Evolutionary conservation across 2,888 invertebrate genomes (phyloP).

Genomic region (Drosophila neonasuta): DNA sequence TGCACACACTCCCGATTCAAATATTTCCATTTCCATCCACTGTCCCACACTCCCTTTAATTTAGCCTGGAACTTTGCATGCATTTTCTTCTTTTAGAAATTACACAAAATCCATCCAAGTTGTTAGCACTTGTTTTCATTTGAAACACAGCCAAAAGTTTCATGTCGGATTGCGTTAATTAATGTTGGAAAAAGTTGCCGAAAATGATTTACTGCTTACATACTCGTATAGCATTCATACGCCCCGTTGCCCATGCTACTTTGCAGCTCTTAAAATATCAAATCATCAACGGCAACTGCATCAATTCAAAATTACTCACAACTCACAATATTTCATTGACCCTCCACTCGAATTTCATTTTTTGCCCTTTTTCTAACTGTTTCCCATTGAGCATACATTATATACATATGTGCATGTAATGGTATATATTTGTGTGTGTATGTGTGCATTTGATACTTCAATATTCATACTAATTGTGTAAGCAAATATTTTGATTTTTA

Average conservation of each 20-base stretch:
- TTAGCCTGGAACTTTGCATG: slow-evolving; percentile 16
- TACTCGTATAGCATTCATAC: slow-evolving; percentile 49
- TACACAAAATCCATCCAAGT: slow-evolving; percentile 64
- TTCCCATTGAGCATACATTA: slow-evolving; percentile 5
- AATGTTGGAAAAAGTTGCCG: slow-evolving; percentile 63
- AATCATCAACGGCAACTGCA: slow-evolving; percentile 32
- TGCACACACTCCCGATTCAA: slow-evolving; percentile 31
- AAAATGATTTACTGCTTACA: slow-evolving; percentile 42
- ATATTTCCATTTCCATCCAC: not conserved
- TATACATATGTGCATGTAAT: not conserved
- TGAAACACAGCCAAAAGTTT: slow-evolving; percentile 54
- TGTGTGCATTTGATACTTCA: slow-evolving; percentile 9
- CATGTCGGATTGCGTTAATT: slow-evolving; percentile 62
- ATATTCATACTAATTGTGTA: slow-evolving; percentile 42
- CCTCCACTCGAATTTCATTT: slow-evolving; percentile 31
- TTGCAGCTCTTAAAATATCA: slow-evolving; percentile 30
- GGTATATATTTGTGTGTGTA: not conserved
- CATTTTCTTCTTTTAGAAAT: slow-evolving; percentile 57
- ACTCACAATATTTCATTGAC: slow-evolving; percentile 27
- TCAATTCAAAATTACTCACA: slow-evolving; percentile 25
- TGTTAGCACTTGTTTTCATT: slow-evolving; percentile 58
- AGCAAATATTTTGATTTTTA: slow-evolving; percentile 29
- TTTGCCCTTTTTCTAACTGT: not conserved
- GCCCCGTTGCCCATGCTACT: slow-evolving; percentile 23
- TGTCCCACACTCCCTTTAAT: not conserved